Evolutionary conservation across 1,140 invertebrate genomes (phyloP), one percentile per base, ranked within the genome.

Genomic region (Nixonia krombeini): DNA sequence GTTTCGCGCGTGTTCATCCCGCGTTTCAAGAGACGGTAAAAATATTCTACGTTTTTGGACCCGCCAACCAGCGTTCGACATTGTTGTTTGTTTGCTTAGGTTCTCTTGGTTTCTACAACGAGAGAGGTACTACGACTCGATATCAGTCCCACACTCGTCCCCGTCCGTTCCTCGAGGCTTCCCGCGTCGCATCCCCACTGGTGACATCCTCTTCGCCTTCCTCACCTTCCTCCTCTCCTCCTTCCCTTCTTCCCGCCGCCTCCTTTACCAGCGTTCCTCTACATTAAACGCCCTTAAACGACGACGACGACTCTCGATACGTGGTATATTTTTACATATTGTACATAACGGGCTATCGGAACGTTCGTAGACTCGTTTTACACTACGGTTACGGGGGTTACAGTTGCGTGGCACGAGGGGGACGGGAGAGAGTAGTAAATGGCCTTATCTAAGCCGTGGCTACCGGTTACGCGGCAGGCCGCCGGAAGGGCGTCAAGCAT

Each of bases 41-140:
- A 74, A 80, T 82, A 84, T 76, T 70, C 82, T 85, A 85, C 82
- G 74, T 83, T 81, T 78, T 85, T 85, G 83, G 83, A 84, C 83
- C 82, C 83, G 76, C 80, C 79, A 85, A 85, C 83, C 83, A 85
- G 83, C 82, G 72, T 82, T 80, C 72, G 72, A 74, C 75, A 70
- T 72, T 59, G 64, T 74, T 58, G 67, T 76, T 79, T 74, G 64
- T 79, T 73, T 66, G n/a, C 53, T 55, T 55, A 45, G 35, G 44
- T 50, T 53, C 66, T 44, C 50, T 42, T 66, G 45, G 15, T 31
- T 10, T 8, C 29, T n/a, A 26, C 25, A 9, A 67, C 31, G 47
- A 74, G 57, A 58, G 62, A 64, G 56, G 42, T 28, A 49, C 41
- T 42, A 40, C 49, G 65, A 70, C 59, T 50, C 38, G 18, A 33